These are phyloP conservation scores for Podarcis muralis DNA, from an alignment of 2,113 vertebrate genomes.

Conservation along the genomic window DNA sequence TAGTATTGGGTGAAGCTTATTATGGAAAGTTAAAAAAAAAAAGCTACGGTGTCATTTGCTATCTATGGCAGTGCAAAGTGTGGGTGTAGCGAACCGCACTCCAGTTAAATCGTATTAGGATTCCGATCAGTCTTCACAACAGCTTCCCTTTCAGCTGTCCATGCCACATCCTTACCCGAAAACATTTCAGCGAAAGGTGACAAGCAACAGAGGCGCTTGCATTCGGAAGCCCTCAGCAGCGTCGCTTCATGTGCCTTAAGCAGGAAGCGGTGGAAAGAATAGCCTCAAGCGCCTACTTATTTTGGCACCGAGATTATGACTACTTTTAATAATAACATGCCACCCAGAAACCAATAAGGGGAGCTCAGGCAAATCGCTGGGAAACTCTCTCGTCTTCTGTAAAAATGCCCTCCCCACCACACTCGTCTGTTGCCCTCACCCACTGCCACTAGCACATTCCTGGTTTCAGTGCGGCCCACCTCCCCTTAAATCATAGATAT, in stretches of 20 bases:
- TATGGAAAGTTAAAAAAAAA: conserved; percentile 38
- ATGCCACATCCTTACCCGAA: conserved; percentile 40
- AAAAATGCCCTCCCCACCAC: conserved; percentile 24
- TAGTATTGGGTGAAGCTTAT: conserved; percentile 45
- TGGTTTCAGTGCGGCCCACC: not conserved
- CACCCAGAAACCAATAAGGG: conserved; percentile 28
- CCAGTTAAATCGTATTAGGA: conserved; percentile 60
- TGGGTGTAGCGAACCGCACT: conserved; percentile 51
- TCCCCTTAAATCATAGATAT: not conserved
- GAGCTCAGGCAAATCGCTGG: conserved; percentile 17
- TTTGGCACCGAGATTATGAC: conserved; percentile 12
- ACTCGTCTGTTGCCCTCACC: not conserved
- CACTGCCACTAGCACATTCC: not conserved
- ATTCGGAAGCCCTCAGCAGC: conserved; percentile 32
- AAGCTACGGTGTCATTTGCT: conserved; percentile 46
- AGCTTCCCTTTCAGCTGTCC: conserved; percentile 24
- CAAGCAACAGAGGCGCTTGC: conserved; percentile 58
- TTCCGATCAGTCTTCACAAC: conserved; percentile 57
- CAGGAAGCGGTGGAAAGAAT: conserved; percentile 28
- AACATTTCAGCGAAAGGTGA: conserved; percentile 37
- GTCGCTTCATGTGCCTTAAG: conserved; percentile 26
- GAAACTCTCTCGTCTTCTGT: conserved; percentile 21
- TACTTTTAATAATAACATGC: conserved; percentile 17
- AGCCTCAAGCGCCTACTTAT: not conserved
- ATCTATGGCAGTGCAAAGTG: conserved; percentile 53